phyloP scores from a whole-genome alignment of 1,140 invertebrate species.

The Pentalonia nigronervosa region DNA sequence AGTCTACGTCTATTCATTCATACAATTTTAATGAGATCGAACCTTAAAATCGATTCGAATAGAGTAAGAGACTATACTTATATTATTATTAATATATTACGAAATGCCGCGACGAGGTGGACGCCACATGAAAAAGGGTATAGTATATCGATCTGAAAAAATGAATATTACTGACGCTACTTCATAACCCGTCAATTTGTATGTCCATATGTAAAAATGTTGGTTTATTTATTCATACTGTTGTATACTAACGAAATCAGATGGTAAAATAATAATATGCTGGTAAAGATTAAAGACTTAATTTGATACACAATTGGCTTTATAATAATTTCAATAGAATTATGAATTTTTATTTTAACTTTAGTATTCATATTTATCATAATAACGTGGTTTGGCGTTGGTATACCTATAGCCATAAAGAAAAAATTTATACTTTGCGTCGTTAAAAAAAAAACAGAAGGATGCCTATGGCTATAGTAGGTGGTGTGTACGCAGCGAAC shows the following conservation, averaged over 20 bases:
- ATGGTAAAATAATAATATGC: neutral
- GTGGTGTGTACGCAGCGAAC: neutral
- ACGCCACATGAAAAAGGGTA: neutral
- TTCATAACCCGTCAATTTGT: neutral
- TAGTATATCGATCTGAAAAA: neutral
- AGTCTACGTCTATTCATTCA: neutral
- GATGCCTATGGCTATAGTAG: neutral
- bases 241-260: neutral
- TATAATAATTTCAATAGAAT: neutral
- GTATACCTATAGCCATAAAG: neutral
- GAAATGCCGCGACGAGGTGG: neutral
- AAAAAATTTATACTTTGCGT: neutral
- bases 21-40: slow-evolving; percentile 49
- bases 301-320: neutral
- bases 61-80: neutral
- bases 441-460: neutral
- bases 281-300: neutral
- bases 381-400: neutral
- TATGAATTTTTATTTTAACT: neutral
- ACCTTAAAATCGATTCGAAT: neutral
- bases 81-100: neutral
- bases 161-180: neutral
- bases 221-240: neutral
- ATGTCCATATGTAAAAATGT: neutral
- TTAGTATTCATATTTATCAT: neutral